These are phyloP conservation scores for Pyrrhosoma nymphula DNA, from an alignment of 2,888 invertebrate species.

Conservation along the genomic window DNA sequence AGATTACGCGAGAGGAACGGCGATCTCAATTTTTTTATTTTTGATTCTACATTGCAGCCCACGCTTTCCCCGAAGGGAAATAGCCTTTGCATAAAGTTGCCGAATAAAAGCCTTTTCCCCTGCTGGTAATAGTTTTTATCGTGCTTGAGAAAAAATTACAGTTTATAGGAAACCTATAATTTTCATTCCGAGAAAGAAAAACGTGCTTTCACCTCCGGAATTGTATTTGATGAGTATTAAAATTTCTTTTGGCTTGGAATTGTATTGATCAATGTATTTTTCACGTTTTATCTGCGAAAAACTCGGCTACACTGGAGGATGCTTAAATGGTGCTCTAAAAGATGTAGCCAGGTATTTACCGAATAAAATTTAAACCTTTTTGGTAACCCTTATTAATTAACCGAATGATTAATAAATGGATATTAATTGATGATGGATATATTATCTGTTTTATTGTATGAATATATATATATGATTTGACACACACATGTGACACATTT, in stretches of 20 bases:
- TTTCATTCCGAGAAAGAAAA: neutral
- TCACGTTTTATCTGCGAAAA: no score
- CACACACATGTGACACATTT: no score
- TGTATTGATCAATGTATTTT: neutral
- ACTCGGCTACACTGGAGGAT: no score
- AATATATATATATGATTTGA: no score
- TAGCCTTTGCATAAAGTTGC: neutral
- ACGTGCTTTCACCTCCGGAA: neutral
- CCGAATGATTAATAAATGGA: no score
- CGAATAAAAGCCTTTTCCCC: neutral
- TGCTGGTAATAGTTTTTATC: neutral
- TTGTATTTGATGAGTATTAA: neutral
- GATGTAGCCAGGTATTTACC: no score
- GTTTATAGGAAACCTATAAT: neutral
- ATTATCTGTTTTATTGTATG: no score
- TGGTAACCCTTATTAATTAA: no score
- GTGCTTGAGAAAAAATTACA: neutral
- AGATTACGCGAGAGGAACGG: slow-evolving; percentile 1
- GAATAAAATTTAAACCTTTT: no score
- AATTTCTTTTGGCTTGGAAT: neutral
- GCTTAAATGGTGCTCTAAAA: no score
- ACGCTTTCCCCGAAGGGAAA: neutral
- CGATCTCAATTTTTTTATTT: neutral
- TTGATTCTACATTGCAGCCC: neutral
- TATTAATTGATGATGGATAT: no score